Base-by-base conservation (phyloP, 2,797 vertebrate genomes). In the Sandelia bainsii region DNA sequence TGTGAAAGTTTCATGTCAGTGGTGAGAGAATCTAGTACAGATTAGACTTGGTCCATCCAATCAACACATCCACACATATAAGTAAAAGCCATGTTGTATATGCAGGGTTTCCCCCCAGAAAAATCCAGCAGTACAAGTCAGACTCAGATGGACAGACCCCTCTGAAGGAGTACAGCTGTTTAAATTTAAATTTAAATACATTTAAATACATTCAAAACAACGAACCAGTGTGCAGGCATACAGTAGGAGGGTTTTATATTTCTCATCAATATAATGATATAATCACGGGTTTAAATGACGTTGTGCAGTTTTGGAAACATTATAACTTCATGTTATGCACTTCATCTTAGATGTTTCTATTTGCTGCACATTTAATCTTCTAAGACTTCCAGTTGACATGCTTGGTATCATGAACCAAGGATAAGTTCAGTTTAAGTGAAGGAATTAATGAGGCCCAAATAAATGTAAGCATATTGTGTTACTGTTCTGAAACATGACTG, bases 391-490 rank as follows among this genome's bases (percentile, higher is more conserved):
- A 14, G 39, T 17, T 14, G 4, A 5, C 40, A 42, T 27, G 51
- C 17, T 45, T 17, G n/a, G 32, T 51, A 73, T 70, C 73, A 71
- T 32, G 64, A 73, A 65, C 50, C 1, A n/a, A 50, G 64, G 76
- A 80, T 77, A 37, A 80, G 13, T 73, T 77, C 29, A 78, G 59
- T 84, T 73, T 70, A 65, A 77, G 81, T 54, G 48, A 63, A 40
- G 72, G 78, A 70, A 73, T 84, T 81, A 77, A 72, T 77, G 44
- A 69, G 58, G 62, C 20, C 79, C 69, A 23, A 78, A 77, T 78
- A 86, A 77, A 87, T 25, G 40, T 67, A 58, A 52, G 29, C 40
- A 32, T 61, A 46, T 68, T 71, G 23, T 71, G 48, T 75, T 67
- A 44, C n/a, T 51, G 45, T 22, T 59, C 17, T 46, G 42, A 72